These are phyloP conservation scores for Empis stercorea DNA, from an alignment of 2,888 invertebrate species.

Conservation along the genomic window DNA sequence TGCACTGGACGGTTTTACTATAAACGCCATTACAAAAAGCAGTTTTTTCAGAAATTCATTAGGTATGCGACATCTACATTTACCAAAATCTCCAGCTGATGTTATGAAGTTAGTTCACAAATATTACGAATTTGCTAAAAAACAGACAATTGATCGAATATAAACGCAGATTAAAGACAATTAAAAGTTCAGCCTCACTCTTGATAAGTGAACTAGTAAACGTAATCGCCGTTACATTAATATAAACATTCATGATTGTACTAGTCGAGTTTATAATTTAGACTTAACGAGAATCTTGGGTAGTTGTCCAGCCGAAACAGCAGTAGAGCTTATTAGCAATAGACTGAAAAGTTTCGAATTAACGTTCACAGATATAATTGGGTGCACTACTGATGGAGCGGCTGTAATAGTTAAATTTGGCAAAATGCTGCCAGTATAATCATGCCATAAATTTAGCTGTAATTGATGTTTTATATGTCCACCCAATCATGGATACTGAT, in stretches of 20 bases:
- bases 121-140: neutral
- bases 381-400: no score
- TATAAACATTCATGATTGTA: slow-evolving; percentile 6
- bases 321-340: neutral
- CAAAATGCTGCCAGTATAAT: no score
- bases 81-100: neutral
- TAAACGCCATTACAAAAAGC: no score
- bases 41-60: no score
- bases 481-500: neutral
- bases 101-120: neutral
- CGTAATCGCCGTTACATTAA: neutral
- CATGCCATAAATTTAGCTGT: no score
- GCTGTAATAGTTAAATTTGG: no score
- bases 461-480: neutral
- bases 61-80: no score
- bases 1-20: no score
- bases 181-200: neutral
- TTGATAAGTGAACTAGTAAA: slow-evolving; percentile 1
- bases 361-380: neutral
- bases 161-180: slow-evolving; percentile 4
- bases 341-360: neutral
- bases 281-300: neutral
- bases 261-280: neutral
- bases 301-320: neutral
- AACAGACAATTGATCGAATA: neutral